These are phyloP conservation scores for Rhinopomastus cyanomelas DNA, from an alignment of 2,113 vertebrate genomes.

Conservation along the genomic window DNA sequence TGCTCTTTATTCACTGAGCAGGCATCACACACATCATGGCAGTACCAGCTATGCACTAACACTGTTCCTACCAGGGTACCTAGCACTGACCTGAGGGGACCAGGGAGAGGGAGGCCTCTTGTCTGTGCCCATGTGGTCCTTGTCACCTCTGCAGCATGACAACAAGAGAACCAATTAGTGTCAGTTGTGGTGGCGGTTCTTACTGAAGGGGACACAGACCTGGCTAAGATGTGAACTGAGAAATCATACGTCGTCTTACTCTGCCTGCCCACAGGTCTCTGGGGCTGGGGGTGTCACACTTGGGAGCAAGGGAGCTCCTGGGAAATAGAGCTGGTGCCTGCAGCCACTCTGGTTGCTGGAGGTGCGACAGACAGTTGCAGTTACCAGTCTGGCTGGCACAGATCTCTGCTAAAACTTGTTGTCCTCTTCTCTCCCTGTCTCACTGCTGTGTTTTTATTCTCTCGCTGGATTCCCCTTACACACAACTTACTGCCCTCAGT, in stretches of 20 bases:
- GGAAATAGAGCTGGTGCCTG: background rate
- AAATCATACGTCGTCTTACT: background rate
- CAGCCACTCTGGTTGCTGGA: rapidly evolving
- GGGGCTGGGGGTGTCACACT: background rate
- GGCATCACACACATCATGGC: constrained; percentile 13
- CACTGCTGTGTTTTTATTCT: background rate
- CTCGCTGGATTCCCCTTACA: background rate
- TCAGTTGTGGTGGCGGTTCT: constrained; percentile 19
- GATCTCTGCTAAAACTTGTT: background rate
- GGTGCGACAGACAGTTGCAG: background rate
- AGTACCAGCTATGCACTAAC: background rate
- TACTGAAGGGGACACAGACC: constrained; percentile 17
- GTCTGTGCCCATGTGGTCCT: constrained; percentile 15
- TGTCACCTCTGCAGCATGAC: constrained; percentile 29
- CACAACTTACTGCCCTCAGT: background rate
- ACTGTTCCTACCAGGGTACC: background rate
- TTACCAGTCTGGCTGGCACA: background rate
- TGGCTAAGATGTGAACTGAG: constrained; percentile 18
- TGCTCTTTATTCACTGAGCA: constrained; percentile 63
- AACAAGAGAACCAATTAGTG: constrained; percentile 45
- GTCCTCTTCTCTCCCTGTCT: background rate
- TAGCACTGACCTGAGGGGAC: constrained; percentile 25
- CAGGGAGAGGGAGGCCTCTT: background rate
- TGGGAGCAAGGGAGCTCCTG: background rate
- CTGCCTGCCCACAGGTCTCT: background rate